These are phyloP conservation scores for Bombus affinis DNA, from an alignment of 1,140 invertebrate genomes.

Conservation along the genomic window DNA sequence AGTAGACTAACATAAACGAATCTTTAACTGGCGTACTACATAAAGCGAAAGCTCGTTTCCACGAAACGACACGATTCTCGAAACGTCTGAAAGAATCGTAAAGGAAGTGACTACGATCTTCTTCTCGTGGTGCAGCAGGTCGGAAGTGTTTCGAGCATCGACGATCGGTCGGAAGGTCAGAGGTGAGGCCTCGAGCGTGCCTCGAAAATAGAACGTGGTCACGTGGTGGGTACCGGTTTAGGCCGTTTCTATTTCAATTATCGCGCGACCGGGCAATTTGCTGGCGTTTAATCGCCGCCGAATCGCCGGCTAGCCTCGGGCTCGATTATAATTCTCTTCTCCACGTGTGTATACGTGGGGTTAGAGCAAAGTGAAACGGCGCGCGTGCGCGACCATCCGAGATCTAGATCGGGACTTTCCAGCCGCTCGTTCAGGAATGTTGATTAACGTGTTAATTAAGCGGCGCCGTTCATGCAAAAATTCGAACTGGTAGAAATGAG, in stretches of 20 bases:
- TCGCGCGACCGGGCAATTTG: conserved; percentile 22
- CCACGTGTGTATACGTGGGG: background rate
- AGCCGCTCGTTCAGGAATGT: conserved; percentile 39
- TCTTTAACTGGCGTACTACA: background rate
- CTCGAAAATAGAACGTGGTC: conserved; percentile 47
- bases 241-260: conserved; percentile 52
- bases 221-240: conserved; percentile 1
- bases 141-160: conserved; percentile 29
- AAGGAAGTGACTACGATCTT: background rate
- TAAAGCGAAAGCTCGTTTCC: conserved; percentile 4
- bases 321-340: conserved; percentile 21
- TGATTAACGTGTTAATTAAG: conserved; percentile 49
- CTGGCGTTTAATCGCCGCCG: conserved; percentile 39
- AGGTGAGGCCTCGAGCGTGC: conserved; percentile 35
- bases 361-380: conserved; percentile 35
- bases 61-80: background rate
- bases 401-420: conserved; percentile 48
- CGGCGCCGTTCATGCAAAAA: background rate
- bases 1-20: too few relatives aligned
- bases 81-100: conserved; percentile 3
- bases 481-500: background rate
- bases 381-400: conserved; percentile 13
- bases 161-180: conserved; percentile 35
- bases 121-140: background rate
- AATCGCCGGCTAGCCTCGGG: background rate